Evolutionary conservation across 2,888 invertebrate genomes (phyloP).

Genomic region (Macrosoma leucophasiata): DNA sequence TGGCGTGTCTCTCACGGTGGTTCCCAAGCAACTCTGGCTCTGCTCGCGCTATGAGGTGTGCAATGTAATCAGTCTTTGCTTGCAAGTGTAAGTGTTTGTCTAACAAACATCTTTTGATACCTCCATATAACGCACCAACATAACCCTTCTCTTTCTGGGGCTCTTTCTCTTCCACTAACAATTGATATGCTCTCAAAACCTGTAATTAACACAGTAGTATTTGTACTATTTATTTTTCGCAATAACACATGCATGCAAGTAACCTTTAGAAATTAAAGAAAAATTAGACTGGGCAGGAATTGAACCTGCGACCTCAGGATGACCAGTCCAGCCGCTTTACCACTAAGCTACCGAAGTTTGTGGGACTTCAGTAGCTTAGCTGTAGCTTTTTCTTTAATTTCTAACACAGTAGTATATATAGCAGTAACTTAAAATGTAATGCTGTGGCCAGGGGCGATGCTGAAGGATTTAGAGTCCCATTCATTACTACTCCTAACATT

Average conservation of each 20-base stretch:
- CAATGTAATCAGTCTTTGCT: conserved; percentile 91
- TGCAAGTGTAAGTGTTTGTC: conserved; percentile 93
- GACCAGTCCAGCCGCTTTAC: too few relatives aligned
- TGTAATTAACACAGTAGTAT: conserved; percentile 30
- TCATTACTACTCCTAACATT: too few relatives aligned
- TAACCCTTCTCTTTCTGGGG: conserved; percentile 92
- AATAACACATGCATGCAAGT: too few relatives aligned
- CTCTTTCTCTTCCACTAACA: conserved; percentile 89
- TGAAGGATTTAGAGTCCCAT: too few relatives aligned
- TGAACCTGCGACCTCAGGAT: too few relatives aligned
- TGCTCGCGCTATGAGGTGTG: conserved; percentile 89
- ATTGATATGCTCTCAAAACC: conserved; percentile 87
- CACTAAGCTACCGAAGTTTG: background rate
- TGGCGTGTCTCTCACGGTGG: conserved; percentile 93
- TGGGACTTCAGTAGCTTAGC: background rate
- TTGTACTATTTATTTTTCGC: too few relatives aligned
- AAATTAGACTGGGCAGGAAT: too few relatives aligned
- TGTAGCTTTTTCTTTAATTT: too few relatives aligned
- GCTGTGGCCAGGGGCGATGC: too few relatives aligned
- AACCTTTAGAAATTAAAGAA: too few relatives aligned
- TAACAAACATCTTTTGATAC: conserved; percentile 89
- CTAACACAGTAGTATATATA: too few relatives aligned
- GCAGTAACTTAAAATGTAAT: too few relatives aligned
- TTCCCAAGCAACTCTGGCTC: conserved; percentile 94
- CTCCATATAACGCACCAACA: conserved; percentile 89